phyloP scores from a whole-genome alignment of 2,113 vertebrate species.

The Baryphthengus martii region DNA sequence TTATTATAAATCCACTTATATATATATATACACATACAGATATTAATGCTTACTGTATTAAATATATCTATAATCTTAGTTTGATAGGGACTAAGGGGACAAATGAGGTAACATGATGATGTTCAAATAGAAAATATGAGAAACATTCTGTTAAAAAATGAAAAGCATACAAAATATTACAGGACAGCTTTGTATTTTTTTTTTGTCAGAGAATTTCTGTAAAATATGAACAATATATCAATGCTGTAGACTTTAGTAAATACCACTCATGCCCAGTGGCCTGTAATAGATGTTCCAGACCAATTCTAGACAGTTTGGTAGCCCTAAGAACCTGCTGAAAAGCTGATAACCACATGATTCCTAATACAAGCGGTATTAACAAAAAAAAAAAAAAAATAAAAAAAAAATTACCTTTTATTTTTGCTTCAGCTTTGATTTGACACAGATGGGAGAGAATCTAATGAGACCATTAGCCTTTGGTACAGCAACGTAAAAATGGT shows the following conservation, averaged over 20 bases:
- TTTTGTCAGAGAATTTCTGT: not conserved
- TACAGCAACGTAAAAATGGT: not conserved
- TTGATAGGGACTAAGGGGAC: not conserved
- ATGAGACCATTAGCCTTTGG: not conserved
- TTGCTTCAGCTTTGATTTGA: not conserved
- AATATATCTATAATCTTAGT: not conserved
- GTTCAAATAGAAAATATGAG: not conserved
- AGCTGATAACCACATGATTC: not conserved
- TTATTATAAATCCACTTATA: not conserved
- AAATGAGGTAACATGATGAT: not conserved
- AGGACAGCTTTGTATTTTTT: not conserved
- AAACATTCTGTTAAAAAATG: not conserved
- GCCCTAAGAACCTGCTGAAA: not conserved
- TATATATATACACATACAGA: accelerated
- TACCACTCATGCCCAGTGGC: not conserved
- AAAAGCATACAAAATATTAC: not conserved
- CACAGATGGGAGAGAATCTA: not conserved
- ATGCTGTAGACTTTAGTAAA: not conserved
- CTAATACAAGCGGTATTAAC: not conserved
- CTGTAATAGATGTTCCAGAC: not conserved
- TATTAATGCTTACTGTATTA: not conserved
- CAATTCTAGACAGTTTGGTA: not conserved
- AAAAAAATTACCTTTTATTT: not conserved
- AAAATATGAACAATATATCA: not conserved
- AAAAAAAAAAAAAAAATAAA: too few species aligned